These are phyloP conservation scores for Esox niger DNA, from an alignment of 2,113 vertebrate species.

Conservation along the genomic window DNA sequence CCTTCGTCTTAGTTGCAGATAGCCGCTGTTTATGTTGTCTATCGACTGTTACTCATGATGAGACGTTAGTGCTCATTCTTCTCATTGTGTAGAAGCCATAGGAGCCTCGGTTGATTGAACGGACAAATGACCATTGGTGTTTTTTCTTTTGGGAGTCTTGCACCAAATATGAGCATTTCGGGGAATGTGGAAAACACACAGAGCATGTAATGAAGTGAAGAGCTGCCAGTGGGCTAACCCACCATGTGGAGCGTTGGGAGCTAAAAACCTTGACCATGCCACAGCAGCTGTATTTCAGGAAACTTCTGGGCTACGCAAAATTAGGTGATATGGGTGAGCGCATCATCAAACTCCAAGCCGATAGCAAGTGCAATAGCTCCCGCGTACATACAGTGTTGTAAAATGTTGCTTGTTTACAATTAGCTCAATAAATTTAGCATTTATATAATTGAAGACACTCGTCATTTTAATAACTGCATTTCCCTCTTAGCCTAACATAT, in stretches of 20 bases:
- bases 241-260: neutral
- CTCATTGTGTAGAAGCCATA: too few relatives aligned
- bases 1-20: neutral
- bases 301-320: slow-evolving; percentile 35
- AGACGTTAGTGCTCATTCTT: too few relatives aligned
- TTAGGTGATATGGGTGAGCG: slow-evolving; percentile 35
- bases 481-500: slow-evolving; percentile 56
- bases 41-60: too few relatives aligned
- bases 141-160: too few relatives aligned
- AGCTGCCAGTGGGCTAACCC: neutral
- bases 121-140: too few relatives aligned
- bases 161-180: too few relatives aligned
- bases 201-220: too few relatives aligned
- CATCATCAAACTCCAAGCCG: slow-evolving; percentile 12
- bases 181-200: too few relatives aligned
- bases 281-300: neutral
- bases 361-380: slow-evolving; percentile 14
- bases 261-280: neutral
- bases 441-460: slow-evolving; percentile 69
- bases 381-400: slow-evolving; percentile 48
- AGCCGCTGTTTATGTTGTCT: too few relatives aligned
- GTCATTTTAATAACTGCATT: slow-evolving; percentile 69
- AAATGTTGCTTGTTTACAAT: slow-evolving; percentile 54
- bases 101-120: too few relatives aligned
- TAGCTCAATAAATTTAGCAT: slow-evolving; percentile 65